Conservation (phyloP, 2,888 invertebrate genomes). For the Aradus depressus region DNA sequence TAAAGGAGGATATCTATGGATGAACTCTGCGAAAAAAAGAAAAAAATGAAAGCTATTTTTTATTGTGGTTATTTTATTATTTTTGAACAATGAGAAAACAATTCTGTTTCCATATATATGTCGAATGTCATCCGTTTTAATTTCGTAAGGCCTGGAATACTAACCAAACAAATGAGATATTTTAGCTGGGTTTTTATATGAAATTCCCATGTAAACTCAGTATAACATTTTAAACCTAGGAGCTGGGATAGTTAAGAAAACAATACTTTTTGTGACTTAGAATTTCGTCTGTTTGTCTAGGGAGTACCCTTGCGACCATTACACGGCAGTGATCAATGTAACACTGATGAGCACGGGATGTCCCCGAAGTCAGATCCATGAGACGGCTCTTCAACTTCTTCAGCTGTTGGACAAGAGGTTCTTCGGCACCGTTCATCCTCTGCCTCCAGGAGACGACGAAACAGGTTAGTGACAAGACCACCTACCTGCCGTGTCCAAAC, state of each 20-base stretch:
- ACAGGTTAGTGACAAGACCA: slow-evolving; percentile 56
- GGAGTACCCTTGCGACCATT: slow-evolving; percentile 95
- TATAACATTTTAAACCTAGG: neutral
- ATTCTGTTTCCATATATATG: too few relatives aligned
- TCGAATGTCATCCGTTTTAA: too few relatives aligned
- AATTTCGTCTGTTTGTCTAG: slow-evolving; percentile 44
- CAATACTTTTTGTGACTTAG: neutral
- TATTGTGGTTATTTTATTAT: too few relatives aligned
- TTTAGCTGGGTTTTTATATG: too few relatives aligned
- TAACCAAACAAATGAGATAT: too few relatives aligned
- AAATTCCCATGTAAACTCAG: too few relatives aligned
- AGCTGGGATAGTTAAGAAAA: neutral
- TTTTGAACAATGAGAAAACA: too few relatives aligned
- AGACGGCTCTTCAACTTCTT: slow-evolving; percentile 85
- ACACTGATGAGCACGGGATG: slow-evolving; percentile 94
- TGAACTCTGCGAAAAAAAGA: too few relatives aligned
- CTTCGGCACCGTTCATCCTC: slow-evolving; percentile 70
- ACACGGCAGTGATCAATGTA: slow-evolving; percentile 94
- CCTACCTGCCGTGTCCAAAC: too few relatives aligned
- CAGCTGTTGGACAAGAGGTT: slow-evolving; percentile 91
- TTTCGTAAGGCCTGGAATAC: too few relatives aligned
- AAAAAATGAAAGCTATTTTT: too few relatives aligned
- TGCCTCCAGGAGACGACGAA: slow-evolving; percentile 58
- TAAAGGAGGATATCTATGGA: too few relatives aligned
- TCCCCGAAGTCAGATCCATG: slow-evolving; percentile 81